Percentiles rank a stretch among this genome's conserved stretches.
Evolutionary conservation across 1,140 invertebrate genomes (phyloP).

Genomic region (Homarus americanus): DNA sequence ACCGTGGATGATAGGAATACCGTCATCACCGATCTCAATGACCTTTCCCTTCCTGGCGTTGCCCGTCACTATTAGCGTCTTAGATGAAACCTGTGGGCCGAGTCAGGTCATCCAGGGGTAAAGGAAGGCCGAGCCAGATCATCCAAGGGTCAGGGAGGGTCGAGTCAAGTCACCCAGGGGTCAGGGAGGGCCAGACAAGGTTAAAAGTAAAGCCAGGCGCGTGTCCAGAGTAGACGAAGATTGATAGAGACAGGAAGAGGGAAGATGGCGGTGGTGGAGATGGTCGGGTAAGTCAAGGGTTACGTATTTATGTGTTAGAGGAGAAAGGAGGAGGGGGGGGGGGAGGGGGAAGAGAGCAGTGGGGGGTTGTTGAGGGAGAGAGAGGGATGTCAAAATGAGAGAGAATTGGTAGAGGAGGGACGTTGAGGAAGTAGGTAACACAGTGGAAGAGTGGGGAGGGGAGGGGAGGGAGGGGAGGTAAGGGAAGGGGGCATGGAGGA

Average conservation of each 20-base stretch:
- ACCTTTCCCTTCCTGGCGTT: conserved; percentile 29
- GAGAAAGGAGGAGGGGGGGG: too few species aligned
- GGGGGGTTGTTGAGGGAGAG: too few species aligned
- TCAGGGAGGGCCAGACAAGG: background rate
- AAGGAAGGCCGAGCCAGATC: background rate
- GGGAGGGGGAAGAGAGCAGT: too few species aligned
- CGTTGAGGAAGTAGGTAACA: background rate
- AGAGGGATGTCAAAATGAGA: too few species aligned
- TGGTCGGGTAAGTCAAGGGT: too few species aligned
- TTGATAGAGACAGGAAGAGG: too few species aligned
- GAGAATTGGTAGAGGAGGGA: background rate
- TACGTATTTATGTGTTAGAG: too few species aligned
- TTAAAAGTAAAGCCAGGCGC: too few species aligned
- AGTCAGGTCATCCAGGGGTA: background rate
- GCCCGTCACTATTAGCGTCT: conserved; percentile 34
- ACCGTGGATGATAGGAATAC: conserved; percentile 65
- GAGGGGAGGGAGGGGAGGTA: background rate
- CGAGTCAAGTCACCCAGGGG: background rate
- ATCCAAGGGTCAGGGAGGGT: background rate
- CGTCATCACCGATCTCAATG: conserved; percentile 57
- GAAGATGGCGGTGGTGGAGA: too few species aligned
- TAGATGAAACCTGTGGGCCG: conserved; percentile 36
- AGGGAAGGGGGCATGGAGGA: too few species aligned
- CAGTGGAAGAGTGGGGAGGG: background rate
- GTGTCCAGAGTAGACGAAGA: too few species aligned